Base-by-base conservation (phyloP, 1,140 invertebrate species). In the Harlomillsia oculata region DNA sequence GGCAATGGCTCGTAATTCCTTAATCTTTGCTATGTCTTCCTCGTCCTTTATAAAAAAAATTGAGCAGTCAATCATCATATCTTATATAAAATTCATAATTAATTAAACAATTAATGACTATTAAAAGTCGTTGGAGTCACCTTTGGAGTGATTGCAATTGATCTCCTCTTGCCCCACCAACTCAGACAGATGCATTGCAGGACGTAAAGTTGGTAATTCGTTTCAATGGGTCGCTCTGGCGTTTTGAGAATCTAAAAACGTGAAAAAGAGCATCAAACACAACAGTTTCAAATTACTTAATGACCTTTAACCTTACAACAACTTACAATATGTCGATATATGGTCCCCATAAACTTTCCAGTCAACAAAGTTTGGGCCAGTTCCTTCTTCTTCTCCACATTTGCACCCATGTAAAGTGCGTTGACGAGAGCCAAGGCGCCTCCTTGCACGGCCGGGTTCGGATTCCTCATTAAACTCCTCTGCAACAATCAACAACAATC, bases 171-270 rank as follows among this genome's bases (percentile, higher is more conserved):
- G 68, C 96, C 90, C 21, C 93, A 69, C 21, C 92, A 74, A 60
- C 89, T 89, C 32, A 97, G 73, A 63, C 85, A 81, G 6, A 91
- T 70, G 3, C 84, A 89, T 72, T 97, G 93, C 43, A 97, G 74
- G 4, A 94, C 86, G 73, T 96, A 95, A 2, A 97, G 71, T 68
- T 97, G 91, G 75, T 97, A 90, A 37, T 86, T 87, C 80, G 97
- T 89, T 74, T 96, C 92, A 14, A 84, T 28, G 2, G 56, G 53
- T 43, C 54, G 43, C 1, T n/a, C n/a, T 28, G 16, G n/a, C 25
- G 23, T 28, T 9, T 18, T 43, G 3, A 5, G 25, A n/a, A 1
- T 9, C 13, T 23, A 44, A 40, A n/a, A n/a, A 6, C 18, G 9
- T 21, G 18, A 20, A 3, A 40, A n/a, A n/a, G n/a, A n/a, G n/a